A percentile compares a stretch with the other conserved stretches of the same genome.
phyloP scores from a whole-genome alignment of 2,113 vertebrate genomes.

The Picathartes gymnocephalus region DNA sequence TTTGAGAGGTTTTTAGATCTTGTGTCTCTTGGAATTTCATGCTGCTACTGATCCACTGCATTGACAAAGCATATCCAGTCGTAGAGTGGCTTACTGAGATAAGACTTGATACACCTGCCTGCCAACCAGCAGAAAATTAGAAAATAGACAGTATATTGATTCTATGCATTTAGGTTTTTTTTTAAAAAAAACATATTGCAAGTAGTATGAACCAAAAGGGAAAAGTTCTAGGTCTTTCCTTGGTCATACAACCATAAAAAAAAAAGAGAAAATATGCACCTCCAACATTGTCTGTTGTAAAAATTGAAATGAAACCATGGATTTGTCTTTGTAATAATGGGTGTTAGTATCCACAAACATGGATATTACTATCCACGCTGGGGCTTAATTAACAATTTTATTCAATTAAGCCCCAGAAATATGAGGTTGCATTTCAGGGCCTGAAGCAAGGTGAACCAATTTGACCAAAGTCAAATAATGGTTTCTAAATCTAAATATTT shows the following conservation, averaged over 20 bases:
- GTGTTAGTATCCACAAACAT: background rate
- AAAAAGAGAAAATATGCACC: background rate
- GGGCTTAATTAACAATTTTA: background rate
- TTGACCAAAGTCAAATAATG: background rate
- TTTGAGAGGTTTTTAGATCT: background rate
- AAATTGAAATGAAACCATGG: background rate
- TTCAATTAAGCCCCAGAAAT: background rate
- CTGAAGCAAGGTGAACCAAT: background rate
- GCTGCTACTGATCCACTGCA: background rate
- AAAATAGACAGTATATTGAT: background rate
- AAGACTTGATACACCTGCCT: background rate
- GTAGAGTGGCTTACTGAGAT: background rate
- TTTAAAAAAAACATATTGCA: background rate
- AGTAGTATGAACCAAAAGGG: conserved; percentile 6
- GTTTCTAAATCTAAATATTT: background rate
- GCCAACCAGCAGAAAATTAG: background rate
- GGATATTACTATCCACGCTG: background rate
- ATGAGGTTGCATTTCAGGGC: background rate
- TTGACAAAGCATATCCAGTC: background rate
- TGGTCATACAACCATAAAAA: background rate
- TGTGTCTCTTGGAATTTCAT: background rate
- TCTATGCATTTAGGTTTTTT: background rate
- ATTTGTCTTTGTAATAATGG: background rate
- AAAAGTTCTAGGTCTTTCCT: background rate
- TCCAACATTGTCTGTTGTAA: background rate